These are phyloP conservation scores for Eulemur macaco DNA, from an alignment of 2,113 vertebrate genomes.

Conservation along the genomic window DNA sequence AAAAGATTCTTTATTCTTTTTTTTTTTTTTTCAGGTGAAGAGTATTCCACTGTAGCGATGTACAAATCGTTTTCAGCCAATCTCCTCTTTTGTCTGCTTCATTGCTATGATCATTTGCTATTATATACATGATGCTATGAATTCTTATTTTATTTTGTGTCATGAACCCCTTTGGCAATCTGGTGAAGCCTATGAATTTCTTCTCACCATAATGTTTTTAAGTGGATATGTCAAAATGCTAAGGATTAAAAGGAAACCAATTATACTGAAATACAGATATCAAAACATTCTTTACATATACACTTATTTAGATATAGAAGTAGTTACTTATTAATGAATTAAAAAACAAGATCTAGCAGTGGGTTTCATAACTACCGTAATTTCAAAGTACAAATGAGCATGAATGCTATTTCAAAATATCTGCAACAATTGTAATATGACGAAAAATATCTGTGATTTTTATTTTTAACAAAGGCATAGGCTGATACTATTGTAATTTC, in stretches of 20 bases:
- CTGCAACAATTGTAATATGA: background rate
- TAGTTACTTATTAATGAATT: conserved; percentile 6
- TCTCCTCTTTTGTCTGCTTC: background rate
- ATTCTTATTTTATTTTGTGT: background rate
- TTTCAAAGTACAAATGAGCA: background rate
- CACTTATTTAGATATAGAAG: background rate
- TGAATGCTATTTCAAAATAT: background rate
- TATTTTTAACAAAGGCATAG: background rate
- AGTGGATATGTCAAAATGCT: background rate
- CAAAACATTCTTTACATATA: background rate
- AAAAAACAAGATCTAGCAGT: background rate
- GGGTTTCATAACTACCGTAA: background rate
- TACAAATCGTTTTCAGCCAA: background rate
- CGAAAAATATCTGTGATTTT: background rate
- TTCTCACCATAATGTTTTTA: background rate
- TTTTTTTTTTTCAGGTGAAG: background rate
- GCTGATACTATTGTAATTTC: background rate
- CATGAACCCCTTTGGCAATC: background rate
- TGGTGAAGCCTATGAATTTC: background rate
- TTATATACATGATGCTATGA: background rate
- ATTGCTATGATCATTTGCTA: background rate
- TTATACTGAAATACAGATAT: background rate
- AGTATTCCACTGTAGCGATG: background rate
- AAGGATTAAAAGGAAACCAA: background rate
- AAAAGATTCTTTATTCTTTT: background rate